These are phyloP conservation scores for Panulirus ornatus DNA, from an alignment of 1,140 invertebrate genomes.

Conservation along the genomic window DNA sequence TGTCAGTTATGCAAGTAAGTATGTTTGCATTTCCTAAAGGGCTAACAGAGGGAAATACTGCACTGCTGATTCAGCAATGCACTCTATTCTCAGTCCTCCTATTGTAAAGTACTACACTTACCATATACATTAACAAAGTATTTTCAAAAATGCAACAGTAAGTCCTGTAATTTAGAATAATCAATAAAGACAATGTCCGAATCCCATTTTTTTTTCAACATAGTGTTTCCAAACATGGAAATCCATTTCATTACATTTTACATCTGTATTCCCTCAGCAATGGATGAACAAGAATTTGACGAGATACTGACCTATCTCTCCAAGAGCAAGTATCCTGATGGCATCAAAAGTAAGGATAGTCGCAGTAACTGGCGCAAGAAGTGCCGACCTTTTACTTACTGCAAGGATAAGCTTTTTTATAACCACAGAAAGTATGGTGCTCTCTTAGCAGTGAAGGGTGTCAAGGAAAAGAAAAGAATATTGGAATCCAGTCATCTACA, in stretches of 20 bases:
- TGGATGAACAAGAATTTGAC: constrained; percentile 61
- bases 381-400: constrained; percentile 53
- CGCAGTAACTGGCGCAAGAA: constrained; percentile 69
- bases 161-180: no score
- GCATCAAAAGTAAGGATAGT: constrained; percentile 54
- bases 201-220: neutral
- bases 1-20: no score
- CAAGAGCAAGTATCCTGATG: constrained; percentile 60
- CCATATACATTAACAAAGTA: no score
- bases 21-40: no score
- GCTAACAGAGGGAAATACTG: no score
- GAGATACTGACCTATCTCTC: constrained; percentile 63
- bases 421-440: constrained; percentile 69
- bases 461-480: constrained; percentile 48
- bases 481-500: constrained; percentile 48
- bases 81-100: no score
- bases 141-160: no score
- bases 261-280: constrained; percentile 17
- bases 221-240: neutral
- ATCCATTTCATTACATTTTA: no score
- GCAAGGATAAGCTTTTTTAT: constrained; percentile 64
- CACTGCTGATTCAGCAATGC: no score
- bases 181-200: no score
- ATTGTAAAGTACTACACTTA: no score
- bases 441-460: constrained; percentile 47